Percentiles rank a stretch among this genome's conserved stretches.
phyloP scores from a whole-genome alignment of 2,113 vertebrate genomes.

The Bufo gargarizans region DNA sequence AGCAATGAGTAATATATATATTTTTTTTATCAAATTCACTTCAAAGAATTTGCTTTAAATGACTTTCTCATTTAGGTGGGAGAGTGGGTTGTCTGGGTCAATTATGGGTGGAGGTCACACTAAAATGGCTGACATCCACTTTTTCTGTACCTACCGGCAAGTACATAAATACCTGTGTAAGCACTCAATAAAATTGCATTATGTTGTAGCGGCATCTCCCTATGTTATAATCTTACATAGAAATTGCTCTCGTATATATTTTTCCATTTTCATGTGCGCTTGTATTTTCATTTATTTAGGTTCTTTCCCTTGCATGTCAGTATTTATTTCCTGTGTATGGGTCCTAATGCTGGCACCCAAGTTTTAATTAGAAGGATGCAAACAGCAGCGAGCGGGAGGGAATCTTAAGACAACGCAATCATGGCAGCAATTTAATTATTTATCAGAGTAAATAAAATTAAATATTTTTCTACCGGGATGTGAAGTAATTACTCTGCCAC shows the following conservation, averaged over 20 bases:
- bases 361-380: constrained; percentile 82
- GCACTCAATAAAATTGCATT: not conserved
- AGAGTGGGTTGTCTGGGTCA: too few species aligned
- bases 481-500: constrained; percentile 86
- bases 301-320: constrained; percentile 54
- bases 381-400: constrained; percentile 74
- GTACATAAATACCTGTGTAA: not conserved
- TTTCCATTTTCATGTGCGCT: constrained; percentile 49
- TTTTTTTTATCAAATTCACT: too few species aligned
- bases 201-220: not conserved
- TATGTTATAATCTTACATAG: not conserved
- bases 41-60: too few species aligned
- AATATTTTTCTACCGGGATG: constrained; percentile 83
- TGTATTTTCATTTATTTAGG: constrained; percentile 35
- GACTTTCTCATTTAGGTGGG: too few species aligned
- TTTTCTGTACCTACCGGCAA: not conserved
- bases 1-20: too few species aligned
- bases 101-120: too few species aligned
- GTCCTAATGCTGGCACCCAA: constrained; percentile 70
- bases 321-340: constrained; percentile 74
- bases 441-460: constrained; percentile 85
- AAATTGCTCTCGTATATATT: not conserved
- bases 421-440: constrained; percentile 80
- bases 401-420: constrained; percentile 70
- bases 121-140: too few species aligned